Evolutionary conservation across 2,888 invertebrate genomes (phyloP).

Genomic region (Fragum fragum): DNA sequence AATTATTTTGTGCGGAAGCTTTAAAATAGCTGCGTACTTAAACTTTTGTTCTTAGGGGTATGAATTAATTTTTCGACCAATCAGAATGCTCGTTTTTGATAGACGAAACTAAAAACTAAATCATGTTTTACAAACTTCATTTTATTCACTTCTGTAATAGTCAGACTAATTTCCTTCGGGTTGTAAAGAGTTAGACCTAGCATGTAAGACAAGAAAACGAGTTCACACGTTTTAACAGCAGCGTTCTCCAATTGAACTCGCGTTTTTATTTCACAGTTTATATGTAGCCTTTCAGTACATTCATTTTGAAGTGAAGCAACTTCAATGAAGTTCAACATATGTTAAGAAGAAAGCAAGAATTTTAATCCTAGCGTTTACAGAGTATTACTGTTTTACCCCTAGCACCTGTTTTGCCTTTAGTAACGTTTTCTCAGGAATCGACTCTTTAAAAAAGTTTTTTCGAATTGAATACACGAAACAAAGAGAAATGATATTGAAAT

Average conservation of each 20-base stretch:
- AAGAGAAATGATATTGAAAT: too few species aligned
- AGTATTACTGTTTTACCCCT: neutral
- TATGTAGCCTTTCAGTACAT: neutral
- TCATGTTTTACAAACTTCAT: too few species aligned
- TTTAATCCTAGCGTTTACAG: constrained; percentile 13
- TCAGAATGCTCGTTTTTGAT: too few species aligned
- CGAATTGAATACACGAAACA: too few species aligned
- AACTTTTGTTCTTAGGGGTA: too few species aligned
- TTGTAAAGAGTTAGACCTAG: neutral
- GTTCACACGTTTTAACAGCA: neutral
- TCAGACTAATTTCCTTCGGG: too few species aligned
- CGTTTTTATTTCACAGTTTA: constrained; percentile 14
- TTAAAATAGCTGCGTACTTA: too few species aligned
- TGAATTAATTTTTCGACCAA: too few species aligned
- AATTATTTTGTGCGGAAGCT: too few species aligned
- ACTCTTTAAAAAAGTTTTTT: neutral
- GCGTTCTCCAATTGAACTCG: constrained; percentile 8
- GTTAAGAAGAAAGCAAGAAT: constrained; percentile 22
- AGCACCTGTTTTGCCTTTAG: neutral
- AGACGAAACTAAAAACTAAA: too few species aligned
- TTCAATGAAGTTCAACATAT: constrained; percentile 17
- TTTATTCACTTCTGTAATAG: too few species aligned
- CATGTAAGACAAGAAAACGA: neutral
- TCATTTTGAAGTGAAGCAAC: constrained; percentile 2
- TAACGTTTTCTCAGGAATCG: neutral